Conservation (phyloP, 2,113 vertebrate species). For the Gnathonemus longibarbis region DNA sequence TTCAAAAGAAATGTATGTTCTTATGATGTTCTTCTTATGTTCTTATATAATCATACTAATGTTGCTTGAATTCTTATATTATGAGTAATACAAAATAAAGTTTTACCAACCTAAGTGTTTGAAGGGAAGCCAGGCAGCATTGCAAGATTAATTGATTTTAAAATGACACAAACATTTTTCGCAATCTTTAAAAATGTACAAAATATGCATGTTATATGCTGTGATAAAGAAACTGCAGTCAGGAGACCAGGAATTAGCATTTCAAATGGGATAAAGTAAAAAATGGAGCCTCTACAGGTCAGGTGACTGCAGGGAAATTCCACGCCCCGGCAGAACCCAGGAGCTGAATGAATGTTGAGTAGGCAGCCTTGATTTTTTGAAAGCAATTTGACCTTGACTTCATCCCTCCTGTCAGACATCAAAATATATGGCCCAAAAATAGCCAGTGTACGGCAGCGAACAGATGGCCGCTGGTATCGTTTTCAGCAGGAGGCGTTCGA, state of each 20-base stretch:
- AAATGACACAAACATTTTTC: neutral
- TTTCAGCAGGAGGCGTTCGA: conserved; percentile 22
- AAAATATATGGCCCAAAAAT: conserved; percentile 24
- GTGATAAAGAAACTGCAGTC: neutral
- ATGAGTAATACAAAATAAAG: neutral
- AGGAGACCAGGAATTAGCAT: neutral
- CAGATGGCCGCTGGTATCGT: conserved; percentile 20
- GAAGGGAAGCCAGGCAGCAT: neutral
- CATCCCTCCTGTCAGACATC: neutral
- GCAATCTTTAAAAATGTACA: neutral
- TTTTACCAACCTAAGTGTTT: neutral
- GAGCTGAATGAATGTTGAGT: neutral
- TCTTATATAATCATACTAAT: neutral
- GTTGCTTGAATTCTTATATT: neutral
- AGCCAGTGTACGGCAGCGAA: conserved; percentile 15
- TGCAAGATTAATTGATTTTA: neutral
- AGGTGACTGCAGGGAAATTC: neutral
- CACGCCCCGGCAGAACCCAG: neutral
- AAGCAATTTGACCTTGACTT: conserved; percentile 26
- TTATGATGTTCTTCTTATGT: too few relatives aligned
- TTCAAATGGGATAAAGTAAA: neutral
- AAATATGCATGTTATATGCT: neutral
- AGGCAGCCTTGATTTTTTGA: neutral
- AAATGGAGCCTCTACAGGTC: neutral
- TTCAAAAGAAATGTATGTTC: neutral